Evolutionary conservation across 2,888 invertebrate genomes (phyloP).

Genomic region (Phasia obesa): DNA sequence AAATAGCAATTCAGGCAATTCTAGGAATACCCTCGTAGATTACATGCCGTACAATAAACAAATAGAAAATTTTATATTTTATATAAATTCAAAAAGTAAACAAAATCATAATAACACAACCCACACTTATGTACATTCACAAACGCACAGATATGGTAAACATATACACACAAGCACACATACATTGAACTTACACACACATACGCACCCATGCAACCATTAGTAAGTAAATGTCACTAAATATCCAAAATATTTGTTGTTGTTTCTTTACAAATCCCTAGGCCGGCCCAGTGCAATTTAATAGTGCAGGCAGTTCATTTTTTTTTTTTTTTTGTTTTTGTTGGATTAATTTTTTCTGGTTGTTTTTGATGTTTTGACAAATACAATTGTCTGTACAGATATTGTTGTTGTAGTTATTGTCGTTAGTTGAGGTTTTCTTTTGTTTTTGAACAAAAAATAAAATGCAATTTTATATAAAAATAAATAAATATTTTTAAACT

Average conservation of each 20-base stretch:
- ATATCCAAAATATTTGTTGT: constrained; percentile 53
- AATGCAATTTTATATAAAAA: constrained; percentile 61
- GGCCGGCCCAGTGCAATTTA: constrained; percentile 57
- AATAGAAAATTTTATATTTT: constrained; percentile 41
- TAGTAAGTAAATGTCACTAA: constrained; percentile 66
- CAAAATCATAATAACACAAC: constrained; percentile 46
- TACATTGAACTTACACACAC: neutral
- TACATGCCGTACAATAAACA: neutral
- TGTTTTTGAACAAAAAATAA: constrained; percentile 38
- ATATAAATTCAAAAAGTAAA: constrained; percentile 49
- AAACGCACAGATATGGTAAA: constrained; percentile 46
- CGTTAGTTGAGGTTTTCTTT: constrained; percentile 18
- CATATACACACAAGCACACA: constrained; percentile 2
- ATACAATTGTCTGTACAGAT: constrained; percentile 36
- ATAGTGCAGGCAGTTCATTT: constrained; percentile 60
- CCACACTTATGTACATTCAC: constrained; percentile 37
- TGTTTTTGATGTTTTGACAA: constrained; percentile 42
- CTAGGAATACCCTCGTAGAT: neutral
- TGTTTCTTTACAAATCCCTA: constrained; percentile 43
- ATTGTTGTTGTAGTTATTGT: constrained; percentile 42
- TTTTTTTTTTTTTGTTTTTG: neutral
- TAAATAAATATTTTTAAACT: constrained; percentile 22
- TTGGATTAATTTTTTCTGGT: constrained; percentile 3
- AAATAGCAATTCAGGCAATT: neutral
- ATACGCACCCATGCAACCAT: constrained; percentile 3